These are phyloP conservation scores for Lontra canadensis DNA, from an alignment of 2,113 vertebrate species.

Conservation along the genomic window DNA sequence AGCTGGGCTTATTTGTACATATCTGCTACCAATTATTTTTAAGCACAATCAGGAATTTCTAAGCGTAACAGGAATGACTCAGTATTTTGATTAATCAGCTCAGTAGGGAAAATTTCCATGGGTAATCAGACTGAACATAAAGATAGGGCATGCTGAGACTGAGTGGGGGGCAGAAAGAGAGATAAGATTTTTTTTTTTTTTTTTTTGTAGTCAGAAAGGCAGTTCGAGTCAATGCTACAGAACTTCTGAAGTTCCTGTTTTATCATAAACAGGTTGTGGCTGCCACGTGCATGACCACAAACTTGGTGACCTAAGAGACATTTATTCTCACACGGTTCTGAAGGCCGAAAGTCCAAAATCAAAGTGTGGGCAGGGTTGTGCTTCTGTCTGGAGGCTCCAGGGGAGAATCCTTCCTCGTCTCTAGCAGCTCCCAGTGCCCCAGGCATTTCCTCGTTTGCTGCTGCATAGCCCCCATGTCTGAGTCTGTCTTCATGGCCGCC, in stretches of 20 bases:
- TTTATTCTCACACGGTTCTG: background rate
- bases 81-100: conserved; percentile 74
- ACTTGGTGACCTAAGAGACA: background rate
- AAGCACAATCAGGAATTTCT: conserved; percentile 41
- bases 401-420: background rate
- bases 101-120: conserved; percentile 55
- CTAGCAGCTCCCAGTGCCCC: background rate
- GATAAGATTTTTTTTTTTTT: background rate
- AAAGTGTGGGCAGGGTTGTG: background rate
- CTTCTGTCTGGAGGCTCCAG: background rate
- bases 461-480: background rate
- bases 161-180: background rate
- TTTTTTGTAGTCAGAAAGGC: background rate
- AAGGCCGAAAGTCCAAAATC: background rate
- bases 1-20: conserved; percentile 42
- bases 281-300: background rate
- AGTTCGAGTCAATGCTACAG: background rate
- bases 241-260: conserved; percentile 50
- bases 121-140: conserved; percentile 66
- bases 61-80: conserved; percentile 51
- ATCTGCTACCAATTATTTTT: conserved; percentile 56
- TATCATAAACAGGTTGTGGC: background rate
- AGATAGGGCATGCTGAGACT: conserved; percentile 29
- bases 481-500: background rate
- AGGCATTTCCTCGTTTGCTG: fast-evolving